Conservation (phyloP, 2,113 vertebrate genomes). For the Caretta caretta region DNA sequence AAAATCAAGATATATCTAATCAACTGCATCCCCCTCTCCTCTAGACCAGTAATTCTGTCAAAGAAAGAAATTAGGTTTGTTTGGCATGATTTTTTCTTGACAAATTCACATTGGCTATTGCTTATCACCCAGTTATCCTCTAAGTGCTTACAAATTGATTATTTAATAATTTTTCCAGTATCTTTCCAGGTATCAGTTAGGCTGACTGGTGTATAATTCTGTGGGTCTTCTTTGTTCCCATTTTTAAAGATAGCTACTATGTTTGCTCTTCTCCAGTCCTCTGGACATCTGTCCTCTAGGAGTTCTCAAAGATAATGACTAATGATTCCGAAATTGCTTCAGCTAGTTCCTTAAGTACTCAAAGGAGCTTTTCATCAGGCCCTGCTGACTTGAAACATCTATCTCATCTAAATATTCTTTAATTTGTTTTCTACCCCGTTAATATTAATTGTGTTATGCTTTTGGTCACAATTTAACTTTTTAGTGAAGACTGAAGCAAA, state of each 20-base stretch:
- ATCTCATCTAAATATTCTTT: not conserved
- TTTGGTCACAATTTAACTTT: not conserved
- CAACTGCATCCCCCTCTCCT: not conserved
- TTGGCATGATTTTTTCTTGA: not conserved
- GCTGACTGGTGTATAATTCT: not conserved
- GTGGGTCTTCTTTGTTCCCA: not conserved
- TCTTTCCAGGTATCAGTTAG: not conserved
- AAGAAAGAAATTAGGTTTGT: not conserved
- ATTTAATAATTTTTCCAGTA: not conserved
- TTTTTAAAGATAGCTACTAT: not conserved
- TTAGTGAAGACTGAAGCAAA: not conserved
- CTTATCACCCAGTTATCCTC: not conserved
- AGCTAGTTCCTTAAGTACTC: not conserved
- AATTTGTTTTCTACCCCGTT: not conserved
- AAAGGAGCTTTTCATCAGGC: not conserved
- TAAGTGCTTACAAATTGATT: not conserved
- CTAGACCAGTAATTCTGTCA: not conserved
- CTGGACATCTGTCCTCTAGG: not conserved
- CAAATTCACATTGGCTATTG: not conserved
- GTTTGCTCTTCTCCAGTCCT: not conserved
- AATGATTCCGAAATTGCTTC: not conserved
- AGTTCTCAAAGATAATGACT: not conserved
- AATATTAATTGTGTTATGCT: not conserved
- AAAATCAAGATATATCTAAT: not conserved
- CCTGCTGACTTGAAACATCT: not conserved